Base-by-base conservation (phyloP, 2,113 vertebrate species). In the Turnix velox region DNA sequence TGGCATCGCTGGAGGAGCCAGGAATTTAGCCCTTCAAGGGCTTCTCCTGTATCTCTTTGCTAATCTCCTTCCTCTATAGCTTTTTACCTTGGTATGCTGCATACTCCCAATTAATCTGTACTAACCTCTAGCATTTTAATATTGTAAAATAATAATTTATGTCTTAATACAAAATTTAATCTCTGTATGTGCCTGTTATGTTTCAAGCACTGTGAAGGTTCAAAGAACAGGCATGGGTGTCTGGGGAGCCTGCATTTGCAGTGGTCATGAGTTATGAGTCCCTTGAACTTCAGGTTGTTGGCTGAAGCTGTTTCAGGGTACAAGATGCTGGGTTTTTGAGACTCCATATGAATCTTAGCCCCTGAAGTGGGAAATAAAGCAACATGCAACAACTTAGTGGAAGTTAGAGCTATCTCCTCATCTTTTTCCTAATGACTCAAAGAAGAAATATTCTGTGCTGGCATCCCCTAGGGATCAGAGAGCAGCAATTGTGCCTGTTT, bases 361-460 rank as follows among this genome's bases (percentile, higher is more conserved):
- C 92, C 88, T 52, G 81, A 91, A 79, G 43, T 28, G 76, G 61
- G 82, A 85, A 96, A 90, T 92, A 90, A 91, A 95, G 63, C 62
- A 88, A 75, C 43, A 79, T 69, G 57, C 31, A 84, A 37, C 46
- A 84, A 11, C 23, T 52, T 71, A 73, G 49, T 77, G 61, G 84
- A 83, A 75, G 67, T n/a, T 92, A 79, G 48, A 72, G 90, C 52
- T 16, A 87, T 83, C 75, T 93, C 55, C 62, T n/a, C n/a, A n/a
- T n/a, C n/a, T n/a, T n/a, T n/a, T n/a, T n/a, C n/a, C n/a, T n/a
- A n/a, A n/a, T n/a, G n/a, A n/a, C n/a, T n/a, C n/a, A n/a, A n/a
- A n/a, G n/a, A n/a, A n/a, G n/a, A n/a, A n/a, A n/a, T n/a, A n/a
- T n/a, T 55, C 66, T 69, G 59, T 93, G 72, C 74, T 43, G 24